Percentiles rank a stretch among this genome's conserved stretches.
Conservation (phyloP, 1,140 invertebrate species). For the Drosophila eugracilis region DNA sequence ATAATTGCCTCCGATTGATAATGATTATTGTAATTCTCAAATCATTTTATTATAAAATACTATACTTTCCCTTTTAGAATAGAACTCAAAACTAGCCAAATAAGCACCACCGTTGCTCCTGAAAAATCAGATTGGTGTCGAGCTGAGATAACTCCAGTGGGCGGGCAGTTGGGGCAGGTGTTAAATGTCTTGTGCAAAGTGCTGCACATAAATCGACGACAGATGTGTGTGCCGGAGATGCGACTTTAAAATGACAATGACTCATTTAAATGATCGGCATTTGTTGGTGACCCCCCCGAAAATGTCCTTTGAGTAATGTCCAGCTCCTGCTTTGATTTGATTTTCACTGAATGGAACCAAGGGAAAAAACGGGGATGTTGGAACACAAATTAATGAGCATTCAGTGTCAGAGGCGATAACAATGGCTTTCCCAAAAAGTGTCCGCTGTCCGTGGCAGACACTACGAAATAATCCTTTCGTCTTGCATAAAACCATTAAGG, state of each 20-base stretch:
- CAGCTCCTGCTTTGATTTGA: slow-evolving; percentile 61
- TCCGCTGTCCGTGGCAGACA: slow-evolving; percentile 56
- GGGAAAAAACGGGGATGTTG: slow-evolving; percentile 3
- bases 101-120: slow-evolving; percentile 28
- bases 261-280: slow-evolving; percentile 73
- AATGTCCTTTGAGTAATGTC: slow-evolving; percentile 44
- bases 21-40: too few relatives aligned
- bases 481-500: slow-evolving; percentile 75
- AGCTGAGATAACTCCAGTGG: slow-evolving; percentile 38
- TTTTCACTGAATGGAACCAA: slow-evolving; percentile 25
- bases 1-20: too few relatives aligned
- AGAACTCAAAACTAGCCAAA: slow-evolving; percentile 14
- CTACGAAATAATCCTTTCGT: slow-evolving; percentile 65
- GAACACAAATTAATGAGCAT: slow-evolving; percentile 64
- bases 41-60: too few relatives aligned
- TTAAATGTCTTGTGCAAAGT: slow-evolving; percentile 79
- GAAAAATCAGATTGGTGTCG: slow-evolving; percentile 68
- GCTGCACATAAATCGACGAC: slow-evolving; percentile 58
- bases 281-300: slow-evolving; percentile 37
- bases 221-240: slow-evolving; percentile 54
- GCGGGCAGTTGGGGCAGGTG: slow-evolving; percentile 56
- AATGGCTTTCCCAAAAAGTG: slow-evolving; percentile 29
- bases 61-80: not conserved
- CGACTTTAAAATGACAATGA: slow-evolving; percentile 76
- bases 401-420: slow-evolving; percentile 54